Evolutionary conservation across 2,888 invertebrate genomes (phyloP).

Genomic region (Gonocerus acuteangulatus): DNA sequence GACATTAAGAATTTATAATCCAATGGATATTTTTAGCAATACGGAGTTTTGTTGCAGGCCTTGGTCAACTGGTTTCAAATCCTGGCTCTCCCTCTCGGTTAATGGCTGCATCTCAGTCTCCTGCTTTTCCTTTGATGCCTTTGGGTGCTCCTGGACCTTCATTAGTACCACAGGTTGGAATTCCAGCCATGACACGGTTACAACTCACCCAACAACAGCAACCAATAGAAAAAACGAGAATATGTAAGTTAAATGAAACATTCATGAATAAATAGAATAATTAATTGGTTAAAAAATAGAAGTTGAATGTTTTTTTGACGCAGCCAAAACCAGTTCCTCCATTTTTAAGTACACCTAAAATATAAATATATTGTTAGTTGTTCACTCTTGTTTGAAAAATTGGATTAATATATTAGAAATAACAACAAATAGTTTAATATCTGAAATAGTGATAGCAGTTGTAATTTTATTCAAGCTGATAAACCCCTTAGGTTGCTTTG

Average conservation of each 20-base stretch:
- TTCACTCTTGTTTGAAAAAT: no score
- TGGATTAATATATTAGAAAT: no score
- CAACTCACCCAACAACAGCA: slow-evolving; percentile 39
- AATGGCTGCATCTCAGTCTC: slow-evolving; percentile 52
- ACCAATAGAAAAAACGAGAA: slow-evolving; percentile 38
- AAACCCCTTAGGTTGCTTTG: no score
- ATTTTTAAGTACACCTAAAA: no score
- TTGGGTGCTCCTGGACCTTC: slow-evolving; percentile 42
- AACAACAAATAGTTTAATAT: no score
- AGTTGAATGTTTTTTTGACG: no score
- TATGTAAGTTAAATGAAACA: no score
- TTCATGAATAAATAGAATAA: not conserved
- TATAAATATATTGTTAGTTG: no score
- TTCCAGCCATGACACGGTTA: slow-evolving; percentile 52
- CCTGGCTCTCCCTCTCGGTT: slow-evolving; percentile 78
- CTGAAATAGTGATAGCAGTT: no score
- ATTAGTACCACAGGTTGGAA: slow-evolving; percentile 43
- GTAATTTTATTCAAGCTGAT: no score
- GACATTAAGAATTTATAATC: not conserved
- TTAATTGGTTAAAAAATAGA: no score
- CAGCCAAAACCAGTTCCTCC: no score
- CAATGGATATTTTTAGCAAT: not conserved
- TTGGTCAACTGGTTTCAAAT: slow-evolving; percentile 64
- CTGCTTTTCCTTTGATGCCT: slow-evolving; percentile 60
- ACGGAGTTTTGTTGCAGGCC: slow-evolving; percentile 28